Conservation (phyloP, 2,888 invertebrate genomes). For the Sussaba pulchella region DNA sequence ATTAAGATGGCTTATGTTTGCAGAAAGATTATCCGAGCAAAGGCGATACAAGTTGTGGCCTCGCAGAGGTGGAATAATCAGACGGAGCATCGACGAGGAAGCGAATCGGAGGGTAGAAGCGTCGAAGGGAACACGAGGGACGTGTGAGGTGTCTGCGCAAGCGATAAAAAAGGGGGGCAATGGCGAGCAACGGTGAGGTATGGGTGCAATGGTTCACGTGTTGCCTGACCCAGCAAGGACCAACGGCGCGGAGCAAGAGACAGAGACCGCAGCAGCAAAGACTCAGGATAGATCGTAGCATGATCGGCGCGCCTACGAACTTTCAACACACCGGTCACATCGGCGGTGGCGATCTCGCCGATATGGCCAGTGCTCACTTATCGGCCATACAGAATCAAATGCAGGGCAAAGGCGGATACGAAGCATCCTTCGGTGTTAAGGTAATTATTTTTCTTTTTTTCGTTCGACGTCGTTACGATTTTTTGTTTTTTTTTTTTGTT, state of each 20-base stretch:
- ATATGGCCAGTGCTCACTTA: slow-evolving; percentile 92
- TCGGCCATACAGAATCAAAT: slow-evolving; percentile 96
- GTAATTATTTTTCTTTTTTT: slow-evolving; percentile 77
- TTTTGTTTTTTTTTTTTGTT: too few species aligned
- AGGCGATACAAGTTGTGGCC: slow-evolving; percentile 40
- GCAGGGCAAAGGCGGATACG: slow-evolving; percentile 98
- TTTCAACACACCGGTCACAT: slow-evolving; percentile 97
- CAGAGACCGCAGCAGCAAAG: slow-evolving; percentile 85
- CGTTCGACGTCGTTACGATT: neutral
- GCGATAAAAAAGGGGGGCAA: slow-evolving; percentile 75
- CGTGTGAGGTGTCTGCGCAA: neutral
- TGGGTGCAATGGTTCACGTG: slow-evolving; percentile 97
- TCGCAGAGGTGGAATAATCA: slow-evolving; percentile 32
- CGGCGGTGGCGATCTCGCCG: slow-evolving; percentile 93
- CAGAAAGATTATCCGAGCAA: slow-evolving; percentile 45
- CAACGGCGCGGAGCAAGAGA: slow-evolving; percentile 85
- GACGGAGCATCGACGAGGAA: slow-evolving; percentile 18
- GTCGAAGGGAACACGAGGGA: neutral
- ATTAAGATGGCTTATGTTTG: slow-evolving; percentile 43
- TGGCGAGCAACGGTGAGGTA: slow-evolving; percentile 92
- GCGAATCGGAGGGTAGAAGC: slow-evolving; percentile 2
- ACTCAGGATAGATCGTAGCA: slow-evolving; percentile 94
- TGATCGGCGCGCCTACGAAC: slow-evolving; percentile 98
- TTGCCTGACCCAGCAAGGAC: slow-evolving; percentile 93
- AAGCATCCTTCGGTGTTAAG: slow-evolving; percentile 89